Conservation (phyloP, 2,888 invertebrate species). For the Meghimatium bilineatum region DNA sequence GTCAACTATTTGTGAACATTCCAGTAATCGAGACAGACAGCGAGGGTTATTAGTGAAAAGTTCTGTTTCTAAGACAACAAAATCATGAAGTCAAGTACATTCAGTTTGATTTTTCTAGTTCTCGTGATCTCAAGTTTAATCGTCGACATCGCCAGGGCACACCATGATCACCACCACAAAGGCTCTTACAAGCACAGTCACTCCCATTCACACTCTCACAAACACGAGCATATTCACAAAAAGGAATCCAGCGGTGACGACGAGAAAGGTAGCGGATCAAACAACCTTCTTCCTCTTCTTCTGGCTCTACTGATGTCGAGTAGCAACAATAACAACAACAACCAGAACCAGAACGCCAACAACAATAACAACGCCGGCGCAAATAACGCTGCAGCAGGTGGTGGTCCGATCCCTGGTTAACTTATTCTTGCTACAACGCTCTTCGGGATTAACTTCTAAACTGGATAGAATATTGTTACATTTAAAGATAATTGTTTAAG, state of each 20-base stretch:
- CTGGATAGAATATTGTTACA: too few species aligned
- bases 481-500: too few species aligned
- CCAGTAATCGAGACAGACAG: not conserved
- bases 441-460: too few species aligned
- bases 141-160: not conserved
- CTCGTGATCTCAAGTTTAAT: conserved; percentile 5
- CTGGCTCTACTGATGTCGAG: not conserved
- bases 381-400: not conserved
- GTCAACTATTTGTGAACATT: not conserved
- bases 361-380: not conserved
- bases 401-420: too few species aligned
- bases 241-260: too few species aligned
- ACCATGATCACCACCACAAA: not conserved
- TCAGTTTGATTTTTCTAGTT: conserved; percentile 1
- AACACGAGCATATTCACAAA: not conserved
- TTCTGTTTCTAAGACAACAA: not conserved
- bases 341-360: not conserved
- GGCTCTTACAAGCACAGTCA: not conserved
- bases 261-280: not conserved
- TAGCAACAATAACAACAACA: not conserved
- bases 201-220: not conserved
- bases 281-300: not conserved
- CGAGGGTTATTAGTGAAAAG: not conserved
- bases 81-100: not conserved
- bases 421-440: too few species aligned